Evolutionary conservation across 2,113 vertebrate species (phyloP), one percentile per base, ranked within the genome.

Genomic region (Nestor notabilis): DNA sequence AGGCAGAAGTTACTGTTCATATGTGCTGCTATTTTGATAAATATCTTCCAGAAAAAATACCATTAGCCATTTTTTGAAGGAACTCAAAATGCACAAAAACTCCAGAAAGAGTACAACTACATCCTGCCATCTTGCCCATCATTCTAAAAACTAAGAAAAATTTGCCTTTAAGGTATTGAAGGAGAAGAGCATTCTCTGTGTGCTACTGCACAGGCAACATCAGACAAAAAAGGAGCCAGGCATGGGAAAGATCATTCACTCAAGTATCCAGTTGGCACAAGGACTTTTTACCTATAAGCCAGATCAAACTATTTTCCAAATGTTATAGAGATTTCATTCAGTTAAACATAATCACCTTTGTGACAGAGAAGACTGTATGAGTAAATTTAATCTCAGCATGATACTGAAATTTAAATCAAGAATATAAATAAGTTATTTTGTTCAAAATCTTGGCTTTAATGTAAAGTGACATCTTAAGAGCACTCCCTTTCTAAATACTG

Each of bases 391-490:
- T 75, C 70, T 94, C 88, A 97, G 87, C 66, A 96, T 41, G 87
- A 68, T 93, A 94, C 41, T 97, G 89, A 97, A 98, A 97, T 97
- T 96, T 95, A 96, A 94, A 98, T 97, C 83, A 97, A 87, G 92
- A 96, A 92, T 86, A 98, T 98, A 98, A 98, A 98, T 98, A 98
- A 98, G 53, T 98, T 80, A 98, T 93, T 86, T 96, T 88, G 91
- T 94, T 97, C 74, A 93, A 94, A 98, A 96, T 69, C 69, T 74
- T 94, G 49, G 44, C 82, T 96, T 93, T 98, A 98, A 98, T 98
- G 92, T 95, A 93, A 97, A 97, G 83, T 97, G 98, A 98, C 97
- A 97, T 97, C 91, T 98, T 98, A 97, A 98, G 95, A 98, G 96
- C 91, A 94, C 39, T 94, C 65, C 77, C 65, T 88, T 96, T 95